Evolutionary conservation across 1,140 invertebrate genomes (phyloP).

Genomic region (Drosophila bocqueti): DNA sequence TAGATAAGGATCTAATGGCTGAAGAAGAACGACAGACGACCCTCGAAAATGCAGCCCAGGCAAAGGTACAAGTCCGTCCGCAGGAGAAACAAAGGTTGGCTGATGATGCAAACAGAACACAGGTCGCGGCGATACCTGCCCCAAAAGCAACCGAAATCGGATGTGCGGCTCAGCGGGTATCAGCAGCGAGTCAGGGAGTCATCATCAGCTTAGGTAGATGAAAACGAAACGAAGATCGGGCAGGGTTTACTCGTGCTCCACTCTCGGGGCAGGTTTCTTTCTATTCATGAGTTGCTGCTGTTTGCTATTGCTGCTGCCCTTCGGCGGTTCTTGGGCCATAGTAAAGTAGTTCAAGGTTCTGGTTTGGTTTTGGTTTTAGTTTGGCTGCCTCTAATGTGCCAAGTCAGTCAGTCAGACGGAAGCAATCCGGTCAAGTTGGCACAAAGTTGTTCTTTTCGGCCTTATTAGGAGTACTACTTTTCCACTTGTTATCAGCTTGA

Average conservation of each 20-base stretch:
- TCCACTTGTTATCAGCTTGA: conserved; percentile 22
- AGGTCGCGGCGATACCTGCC: conserved; percentile 43
- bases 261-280: conserved; percentile 40
- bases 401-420: conserved; percentile 43
- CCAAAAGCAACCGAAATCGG: conserved; percentile 53
- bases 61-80: conserved; percentile 38
- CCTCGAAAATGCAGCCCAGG: conserved; percentile 33
- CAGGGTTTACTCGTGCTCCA: conserved; percentile 2
- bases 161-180: conserved; percentile 68
- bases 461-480: conserved; percentile 16
- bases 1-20: conserved; percentile 77
- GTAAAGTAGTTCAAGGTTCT: conserved; percentile 60
- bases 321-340: conserved; percentile 17
- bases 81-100: conserved; percentile 13
- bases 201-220: conserved; percentile 36
- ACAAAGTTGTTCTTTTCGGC: conserved; percentile 20
- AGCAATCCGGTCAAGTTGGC: conserved; percentile 29
- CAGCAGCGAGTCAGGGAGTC: conserved; percentile 30
- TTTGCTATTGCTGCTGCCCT: conserved; percentile 23
- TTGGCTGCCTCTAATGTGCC: conserved; percentile 39
- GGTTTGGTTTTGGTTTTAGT: conserved; percentile 11
- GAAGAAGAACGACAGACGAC: conserved; percentile 43
- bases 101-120: conserved; percentile 37
- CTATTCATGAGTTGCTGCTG: conserved; percentile 36
- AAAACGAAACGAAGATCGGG: background rate